Base-by-base conservation (phyloP, 2,888 invertebrate species). In the Phyto melanocephala region DNA sequence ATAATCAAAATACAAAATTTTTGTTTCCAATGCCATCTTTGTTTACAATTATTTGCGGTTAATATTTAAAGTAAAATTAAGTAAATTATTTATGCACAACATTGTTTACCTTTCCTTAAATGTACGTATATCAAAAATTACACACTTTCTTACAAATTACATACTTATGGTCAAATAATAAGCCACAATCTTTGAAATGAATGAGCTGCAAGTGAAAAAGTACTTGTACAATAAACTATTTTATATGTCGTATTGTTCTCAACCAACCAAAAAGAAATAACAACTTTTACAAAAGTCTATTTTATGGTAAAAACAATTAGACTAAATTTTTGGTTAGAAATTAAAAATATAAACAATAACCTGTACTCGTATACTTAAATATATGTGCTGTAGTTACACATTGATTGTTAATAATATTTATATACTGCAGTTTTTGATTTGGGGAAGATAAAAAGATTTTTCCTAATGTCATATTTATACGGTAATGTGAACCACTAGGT, bases 181-280 rank as follows among this genome's bases (percentile, higher is more conserved):
- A 75, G 79, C 82, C 82, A 82, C 70, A 82, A 79, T 75, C 70
- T 79, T 75, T 56, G 13, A 75, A 79, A 79, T 71, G 75, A 78
- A 75, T 82, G 75, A 75, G 75, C 60, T 71, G 45, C 58, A 79
- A 75, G 65, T 67, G 47, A 71, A 79, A 78, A 75, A 71, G 60
- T 52, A 11, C 68, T 60, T 28, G 28, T 56, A 10, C 17, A 70
- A 52, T 67, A 42, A 70, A 22, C 42, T 76, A 40, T n/a, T 35
- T 24, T 11, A 3, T 37, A 11, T 15, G 17, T 45, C 20, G 15
- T 60, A 17, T 1, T 20, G 28, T 65, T 65, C 54, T 71, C 71
- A 45, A 42, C 62, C 33, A 72, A 65, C 6, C 47, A 54, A 58
- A 67, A 74, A 35, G 37, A 60, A 58, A 52, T 67, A 71, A 60